Percentiles rank a stretch among this genome's conserved stretches.
These are phyloP conservation scores for Plumapathes pennacea DNA, from an alignment of 92 coral and sea anemone genomes.

Conservation along the genomic window DNA sequence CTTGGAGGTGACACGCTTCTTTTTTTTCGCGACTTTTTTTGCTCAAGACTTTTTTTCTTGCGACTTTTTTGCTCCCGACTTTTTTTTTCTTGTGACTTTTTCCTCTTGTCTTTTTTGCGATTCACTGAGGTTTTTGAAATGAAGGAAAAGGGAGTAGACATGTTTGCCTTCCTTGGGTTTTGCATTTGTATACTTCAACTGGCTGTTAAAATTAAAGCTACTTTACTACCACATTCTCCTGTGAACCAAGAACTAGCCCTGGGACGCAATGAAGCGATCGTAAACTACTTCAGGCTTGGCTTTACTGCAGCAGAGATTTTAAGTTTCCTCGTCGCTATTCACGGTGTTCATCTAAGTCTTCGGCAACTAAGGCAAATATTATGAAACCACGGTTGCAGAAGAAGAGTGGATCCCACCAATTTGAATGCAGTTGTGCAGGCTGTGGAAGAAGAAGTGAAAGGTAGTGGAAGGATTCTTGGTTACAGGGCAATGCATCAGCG, in stretches of 20 bases:
- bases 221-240: slow-evolving; percentile 26
- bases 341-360: slow-evolving; percentile 57
- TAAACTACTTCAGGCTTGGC: slow-evolving; percentile 52
- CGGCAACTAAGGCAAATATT: slow-evolving; percentile 58
- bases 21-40: no score
- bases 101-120: no score
- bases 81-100: no score
- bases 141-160: no score
- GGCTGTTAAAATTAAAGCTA: slow-evolving; percentile 18
- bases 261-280: slow-evolving; percentile 52
- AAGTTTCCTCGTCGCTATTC: slow-evolving; percentile 51
- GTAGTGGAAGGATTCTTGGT: slow-evolving; percentile 27
- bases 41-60: no score
- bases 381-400: slow-evolving; percentile 40
- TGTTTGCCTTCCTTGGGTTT: no score
- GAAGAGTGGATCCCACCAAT: slow-evolving; percentile 34
- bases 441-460: slow-evolving; percentile 22
- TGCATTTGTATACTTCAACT: no score
- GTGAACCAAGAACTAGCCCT: background rate
- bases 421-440: slow-evolving; percentile 21
- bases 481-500: slow-evolving; percentile 27
- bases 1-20: no score
- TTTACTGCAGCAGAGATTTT: slow-evolving; percentile 60
- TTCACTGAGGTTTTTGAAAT: no score
- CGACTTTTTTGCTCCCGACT: no score